These are phyloP conservation scores for Brachionus rubens DNA, from an alignment of 1,140 invertebrate species.

Conservation along the genomic window DNA sequence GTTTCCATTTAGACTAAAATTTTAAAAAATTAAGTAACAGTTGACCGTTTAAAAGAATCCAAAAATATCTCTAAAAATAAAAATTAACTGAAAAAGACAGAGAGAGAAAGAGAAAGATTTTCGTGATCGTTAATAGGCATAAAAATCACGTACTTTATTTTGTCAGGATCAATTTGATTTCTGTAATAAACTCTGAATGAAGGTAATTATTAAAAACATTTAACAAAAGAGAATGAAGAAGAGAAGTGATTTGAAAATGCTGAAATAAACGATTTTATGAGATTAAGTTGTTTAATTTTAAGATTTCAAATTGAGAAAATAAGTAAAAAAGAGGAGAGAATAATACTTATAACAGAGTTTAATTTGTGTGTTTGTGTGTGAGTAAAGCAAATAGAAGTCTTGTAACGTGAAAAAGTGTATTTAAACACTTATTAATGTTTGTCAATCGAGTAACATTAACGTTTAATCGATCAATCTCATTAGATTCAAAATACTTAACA, in stretches of 20 bases:
- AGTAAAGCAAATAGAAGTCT: no score
- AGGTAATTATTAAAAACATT: no score
- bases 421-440: slow-evolving; percentile 22
- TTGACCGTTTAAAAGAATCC: neutral
- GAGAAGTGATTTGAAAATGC: neutral
- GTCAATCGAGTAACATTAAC: neutral
- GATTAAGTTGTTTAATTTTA: slow-evolving; percentile 23
- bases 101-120: neutral
- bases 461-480: slow-evolving; percentile 17
- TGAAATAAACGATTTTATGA: neutral
- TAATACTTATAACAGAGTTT: no score
- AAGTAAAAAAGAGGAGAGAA: no score
- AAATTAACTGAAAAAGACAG: no score
- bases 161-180: neutral
- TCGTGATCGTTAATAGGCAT: slow-evolving; percentile 18
- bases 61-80: no score
- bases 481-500: neutral
- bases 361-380: no score
- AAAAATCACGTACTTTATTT: slow-evolving; percentile 23
- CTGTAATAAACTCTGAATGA: no score
- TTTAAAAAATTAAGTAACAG: neutral
- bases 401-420: slow-evolving; percentile 7
- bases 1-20: neutral
- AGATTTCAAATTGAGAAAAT: neutral
- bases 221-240: slow-evolving; percentile 7